These are phyloP conservation scores for Drosophila ambigua DNA, from an alignment of 1,140 invertebrate species.

Conservation along the genomic window DNA sequence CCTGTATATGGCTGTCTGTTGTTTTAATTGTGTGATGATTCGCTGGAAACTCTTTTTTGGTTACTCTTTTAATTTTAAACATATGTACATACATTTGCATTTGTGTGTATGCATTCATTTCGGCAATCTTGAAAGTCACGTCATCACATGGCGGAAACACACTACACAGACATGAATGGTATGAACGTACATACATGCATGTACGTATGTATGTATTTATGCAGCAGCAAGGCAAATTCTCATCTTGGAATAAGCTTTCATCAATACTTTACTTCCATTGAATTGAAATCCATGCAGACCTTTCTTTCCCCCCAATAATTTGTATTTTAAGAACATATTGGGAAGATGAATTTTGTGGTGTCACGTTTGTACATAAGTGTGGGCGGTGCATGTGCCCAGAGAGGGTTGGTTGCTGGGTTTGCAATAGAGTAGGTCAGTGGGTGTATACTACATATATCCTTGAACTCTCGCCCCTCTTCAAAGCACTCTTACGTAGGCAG, in stretches of 20 bases:
- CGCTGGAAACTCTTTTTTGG: no score
- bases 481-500: slow-evolving; percentile 18
- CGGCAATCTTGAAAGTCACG: slow-evolving; percentile 19
- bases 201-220: background rate
- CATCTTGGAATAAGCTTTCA: slow-evolving; percentile 7
- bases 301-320: background rate
- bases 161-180: background rate
- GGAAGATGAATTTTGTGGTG: slow-evolving; percentile 4
- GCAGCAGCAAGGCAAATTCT: background rate
- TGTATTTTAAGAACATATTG: background rate
- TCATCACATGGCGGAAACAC: slow-evolving; percentile 39
- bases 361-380: slow-evolving; percentile 1
- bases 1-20: background rate
- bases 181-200: background rate
- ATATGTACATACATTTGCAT: no score
- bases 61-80: no score
- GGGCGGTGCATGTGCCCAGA: background rate
- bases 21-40: no score
- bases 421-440: slow-evolving; percentile 43
- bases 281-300: slow-evolving; percentile 24
- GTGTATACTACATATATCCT: slow-evolving; percentile 38
- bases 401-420: background rate
- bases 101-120: background rate
- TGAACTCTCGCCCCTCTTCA: slow-evolving; percentile 10
- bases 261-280: slow-evolving; percentile 10